A percentile compares a stretch with the other conserved stretches of the same genome.
phyloP scores from a whole-genome alignment of 2,888 invertebrate genomes.

The Tipula lateralis region DNA sequence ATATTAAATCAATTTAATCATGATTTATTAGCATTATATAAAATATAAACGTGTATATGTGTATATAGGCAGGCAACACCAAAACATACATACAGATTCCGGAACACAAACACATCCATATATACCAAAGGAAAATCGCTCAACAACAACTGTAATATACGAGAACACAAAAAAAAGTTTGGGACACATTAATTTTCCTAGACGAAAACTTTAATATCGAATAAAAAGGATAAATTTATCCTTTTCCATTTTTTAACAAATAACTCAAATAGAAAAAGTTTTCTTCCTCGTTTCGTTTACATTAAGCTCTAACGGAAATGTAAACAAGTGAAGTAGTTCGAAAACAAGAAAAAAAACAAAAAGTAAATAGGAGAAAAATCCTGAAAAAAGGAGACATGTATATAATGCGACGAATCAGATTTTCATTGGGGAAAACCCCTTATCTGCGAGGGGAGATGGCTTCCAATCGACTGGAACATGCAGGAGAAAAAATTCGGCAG shows the following conservation, averaged over 20 bases:
- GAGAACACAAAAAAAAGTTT: background rate
- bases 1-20: slow-evolving; percentile 24
- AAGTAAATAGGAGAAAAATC: background rate
- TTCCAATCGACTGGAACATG: background rate
- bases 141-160: background rate
- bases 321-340: background rate
- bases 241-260: background rate
- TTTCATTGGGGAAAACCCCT: background rate
- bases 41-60: background rate
- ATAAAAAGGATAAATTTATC: background rate
- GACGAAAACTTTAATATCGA: slow-evolving; percentile 5
- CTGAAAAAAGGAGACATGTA: background rate
- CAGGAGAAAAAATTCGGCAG: background rate
- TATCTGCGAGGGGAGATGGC: background rate
- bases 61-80: background rate
- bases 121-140: background rate
- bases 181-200: slow-evolving; percentile 9
- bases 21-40: slow-evolving; percentile 11
- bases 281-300: background rate
- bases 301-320: background rate
- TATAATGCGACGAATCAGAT: background rate
- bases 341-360: background rate
- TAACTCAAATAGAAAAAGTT: background rate
- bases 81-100: background rate
- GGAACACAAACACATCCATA: background rate